Evolutionary conservation across 2,797 vertebrate species (phyloP), one percentile per base, ranked within the genome.

Genomic region (Pseudochirops corinnae): DNA sequence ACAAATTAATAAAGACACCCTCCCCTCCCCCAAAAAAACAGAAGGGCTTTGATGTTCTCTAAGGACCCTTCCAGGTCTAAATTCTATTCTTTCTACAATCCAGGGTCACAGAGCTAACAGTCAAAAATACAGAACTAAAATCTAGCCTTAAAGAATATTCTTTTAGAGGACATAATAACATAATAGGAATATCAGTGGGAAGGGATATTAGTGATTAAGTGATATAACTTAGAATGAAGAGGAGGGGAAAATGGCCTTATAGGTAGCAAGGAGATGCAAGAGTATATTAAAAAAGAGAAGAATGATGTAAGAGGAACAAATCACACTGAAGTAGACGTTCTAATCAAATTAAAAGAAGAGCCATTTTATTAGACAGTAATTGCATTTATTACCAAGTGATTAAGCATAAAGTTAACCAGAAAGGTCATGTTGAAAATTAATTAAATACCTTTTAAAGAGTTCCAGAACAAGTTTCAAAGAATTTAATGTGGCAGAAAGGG

Each of bases 391-490:
- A 97, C 93, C 62, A 96, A 96, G 95, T 93, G 94, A 96, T 95
- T 96, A 96, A 97, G 96, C 90, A 93, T 92, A 96, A 95, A 52
- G 46, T 95, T 96, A 94, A 60, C 94, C 91, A 96, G 91, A 98
- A 97, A 98, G 97, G 96, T 96, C 94, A 96, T 56, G 94, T 26
- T 95, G 93, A 97, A 95, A 97, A 58, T 91, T 97, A 98, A 96
- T 96, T 94, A 97, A 56, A 95, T 46, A 95, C 55, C 56, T 52
- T 96, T 97, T 82, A 92, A 97, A 97, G 93, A 97, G 93, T 96
- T 94, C 94, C 92, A 93, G 95, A 90, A 91, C 16, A 92, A 90
- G 56, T 33, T 92, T 93, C 56, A 93, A 91, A 94, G 39, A 67
- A 11, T 55, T 29, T 29, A 55, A 92, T 55, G 29, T 31, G 33